A percentile compares a stretch with the other conserved stretches of the same genome.
phyloP scores from a whole-genome alignment of 2,113 vertebrate species.

The Varanus salvator region DNA sequence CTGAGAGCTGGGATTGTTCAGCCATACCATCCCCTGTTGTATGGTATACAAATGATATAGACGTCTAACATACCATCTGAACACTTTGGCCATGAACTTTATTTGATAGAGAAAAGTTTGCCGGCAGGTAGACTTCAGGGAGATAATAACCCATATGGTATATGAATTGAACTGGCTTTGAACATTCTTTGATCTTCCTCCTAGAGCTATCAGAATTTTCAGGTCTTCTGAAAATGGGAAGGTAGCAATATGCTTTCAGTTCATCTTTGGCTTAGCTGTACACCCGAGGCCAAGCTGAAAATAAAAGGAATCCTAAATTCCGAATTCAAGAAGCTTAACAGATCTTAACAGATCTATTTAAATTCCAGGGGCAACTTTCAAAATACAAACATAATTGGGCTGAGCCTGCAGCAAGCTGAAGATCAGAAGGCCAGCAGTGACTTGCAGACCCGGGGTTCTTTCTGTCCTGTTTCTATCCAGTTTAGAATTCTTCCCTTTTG shows the following conservation, averaged over 20 bases:
- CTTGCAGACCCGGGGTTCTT: too few relatives aligned
- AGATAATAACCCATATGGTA: not conserved
- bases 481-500: too few relatives aligned
- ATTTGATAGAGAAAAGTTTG: not conserved
- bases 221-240: not conserved
- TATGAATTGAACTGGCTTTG: not conserved
- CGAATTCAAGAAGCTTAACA: not conserved
- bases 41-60: not conserved
- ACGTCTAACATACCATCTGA: not conserved
- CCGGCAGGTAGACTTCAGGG: not conserved
- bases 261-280: not conserved
- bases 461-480: too few relatives aligned
- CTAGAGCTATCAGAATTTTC: not conserved
- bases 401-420: too few relatives aligned
- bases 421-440: too few relatives aligned
- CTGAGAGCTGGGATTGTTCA: not conserved
- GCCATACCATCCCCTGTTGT: not conserved
- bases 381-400: too few relatives aligned
- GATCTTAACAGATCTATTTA: not conserved
- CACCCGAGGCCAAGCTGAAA: not conserved
- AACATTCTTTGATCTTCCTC: not conserved
- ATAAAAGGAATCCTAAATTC: not conserved
- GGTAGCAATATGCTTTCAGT: not conserved
- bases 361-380: not conserved
- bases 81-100: not conserved